Evolutionary conservation across 2,797 vertebrate species (phyloP).

Genomic region (Leptatherina wallacei): DNA sequence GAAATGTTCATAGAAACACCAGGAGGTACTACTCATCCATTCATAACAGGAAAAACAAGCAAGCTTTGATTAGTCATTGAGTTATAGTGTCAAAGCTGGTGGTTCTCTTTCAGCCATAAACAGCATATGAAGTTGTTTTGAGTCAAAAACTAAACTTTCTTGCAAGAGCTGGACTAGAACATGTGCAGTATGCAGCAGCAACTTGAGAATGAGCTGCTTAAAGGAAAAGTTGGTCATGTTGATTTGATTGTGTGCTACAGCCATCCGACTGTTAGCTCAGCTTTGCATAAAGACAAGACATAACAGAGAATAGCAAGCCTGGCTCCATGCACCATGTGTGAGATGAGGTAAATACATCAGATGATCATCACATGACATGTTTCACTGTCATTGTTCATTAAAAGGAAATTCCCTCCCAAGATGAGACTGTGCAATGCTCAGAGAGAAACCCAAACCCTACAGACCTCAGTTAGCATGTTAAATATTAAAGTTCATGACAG

Average conservation of each 20-base stretch:
- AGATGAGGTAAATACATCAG: neutral
- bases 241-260: neutral
- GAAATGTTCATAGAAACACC: neutral
- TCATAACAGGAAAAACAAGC: constrained; percentile 1
- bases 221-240: neutral
- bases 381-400: neutral
- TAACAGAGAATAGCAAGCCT: neutral
- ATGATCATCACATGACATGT: neutral
- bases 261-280: neutral
- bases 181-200: neutral
- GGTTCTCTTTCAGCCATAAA: neutral
- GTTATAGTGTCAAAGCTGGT: neutral
- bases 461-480: neutral
- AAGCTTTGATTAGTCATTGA: neutral
- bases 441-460: neutral
- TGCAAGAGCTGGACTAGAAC: neutral
- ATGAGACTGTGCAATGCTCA: neutral
- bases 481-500: neutral
- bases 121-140: neutral
- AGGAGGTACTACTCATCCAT: neutral
- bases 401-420: neutral
- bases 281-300: neutral
- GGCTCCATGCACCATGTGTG: neutral
- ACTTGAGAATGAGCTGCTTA: neutral
- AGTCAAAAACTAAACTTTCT: neutral